These are phyloP conservation scores for Calcarius lapponicus DNA, from an alignment of 2,797 vertebrate genomes.

Conservation along the genomic window DNA sequence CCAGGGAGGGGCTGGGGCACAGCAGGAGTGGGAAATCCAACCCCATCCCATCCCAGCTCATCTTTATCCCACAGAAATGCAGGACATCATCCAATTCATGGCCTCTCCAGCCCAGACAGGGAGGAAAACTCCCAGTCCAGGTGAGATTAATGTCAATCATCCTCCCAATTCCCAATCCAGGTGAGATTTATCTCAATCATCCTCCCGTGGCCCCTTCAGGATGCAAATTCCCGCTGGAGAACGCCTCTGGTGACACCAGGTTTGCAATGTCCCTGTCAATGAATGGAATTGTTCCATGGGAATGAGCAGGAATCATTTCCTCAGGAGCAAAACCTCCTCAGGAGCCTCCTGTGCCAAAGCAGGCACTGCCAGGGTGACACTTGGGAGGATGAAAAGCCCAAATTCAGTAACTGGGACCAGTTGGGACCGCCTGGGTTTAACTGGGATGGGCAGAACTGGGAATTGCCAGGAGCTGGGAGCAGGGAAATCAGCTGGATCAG, in stretches of 20 bases:
- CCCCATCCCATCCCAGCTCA: not conserved
- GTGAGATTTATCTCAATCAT: not conserved
- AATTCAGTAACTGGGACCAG: not conserved
- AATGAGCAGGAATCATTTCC: not conserved
- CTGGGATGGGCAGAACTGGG: not conserved
- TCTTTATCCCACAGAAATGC: not conserved
- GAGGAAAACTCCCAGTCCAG: not conserved
- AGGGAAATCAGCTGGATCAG: no score
- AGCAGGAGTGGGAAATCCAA: not conserved
- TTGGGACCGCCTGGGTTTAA: not conserved
- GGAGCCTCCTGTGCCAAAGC: not conserved
- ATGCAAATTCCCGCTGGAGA: not conserved
- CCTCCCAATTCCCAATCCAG: not conserved
- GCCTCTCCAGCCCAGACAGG: not conserved
- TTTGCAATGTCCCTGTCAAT: not conserved
- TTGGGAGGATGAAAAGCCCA: not conserved
- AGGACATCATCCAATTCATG: not conserved
- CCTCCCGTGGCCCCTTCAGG: not conserved
- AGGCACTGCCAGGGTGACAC: not conserved
- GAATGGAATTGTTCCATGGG: not conserved
- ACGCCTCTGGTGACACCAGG: rapidly evolving
- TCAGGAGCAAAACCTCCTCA: not conserved
- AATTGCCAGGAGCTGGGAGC: not conserved
- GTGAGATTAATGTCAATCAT: not conserved
- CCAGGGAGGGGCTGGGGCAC: not conserved